Evolutionary conservation across 30 jellyfish, hydroid and myxozoan species (phyloP), one percentile per base, ranked within the genome.

Genomic region (Cassiopea andromeda): DNA sequence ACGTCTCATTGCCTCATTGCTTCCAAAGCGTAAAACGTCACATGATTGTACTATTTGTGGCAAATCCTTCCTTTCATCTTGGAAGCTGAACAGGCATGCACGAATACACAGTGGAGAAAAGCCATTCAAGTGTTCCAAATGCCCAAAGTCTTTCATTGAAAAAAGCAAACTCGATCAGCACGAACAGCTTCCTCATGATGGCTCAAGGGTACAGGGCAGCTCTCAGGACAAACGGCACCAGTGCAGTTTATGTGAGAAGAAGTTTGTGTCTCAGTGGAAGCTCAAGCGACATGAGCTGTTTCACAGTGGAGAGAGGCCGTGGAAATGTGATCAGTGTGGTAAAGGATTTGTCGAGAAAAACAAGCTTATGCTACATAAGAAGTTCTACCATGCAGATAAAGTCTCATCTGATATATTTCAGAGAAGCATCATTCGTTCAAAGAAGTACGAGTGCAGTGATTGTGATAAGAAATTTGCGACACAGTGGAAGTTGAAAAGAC

Each of bases 231-330:
- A 78, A 84, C 81, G 82, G 1, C 94, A 87, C 73, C 78, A 60
- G 9, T 87, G 94, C 46, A 89, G 78, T 8, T 66, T 66, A 38
- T 87, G 94, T 49, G 90, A 72, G 86, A 87, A 87, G 85, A 87
- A 87, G 50, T 87, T 87, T 78, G 81, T 87, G 79, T 87, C 94
- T 2, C 81, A 76, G 12, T 87, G 94, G 94, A 87, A 87, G 73
- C 82, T 87, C 44, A 77, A 78, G 75, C 64, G 94, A 7, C 94
- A 87, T 54, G 90, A 69, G 18, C 48, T 77, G 69, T 87, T 87
- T 64, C 94, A 87, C 86, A 87, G 89, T 8, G 94, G 94, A 8
- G 94, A 77, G 75, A 79, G 94, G 68, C 94, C 94, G n/a, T 87
- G 74, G 61, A 90, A 87, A 58, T 87, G 94, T 66, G 86, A 68